phyloP scores from a whole-genome alignment of 2,797 vertebrate genomes.

The Catostomus latipinnis region DNA sequence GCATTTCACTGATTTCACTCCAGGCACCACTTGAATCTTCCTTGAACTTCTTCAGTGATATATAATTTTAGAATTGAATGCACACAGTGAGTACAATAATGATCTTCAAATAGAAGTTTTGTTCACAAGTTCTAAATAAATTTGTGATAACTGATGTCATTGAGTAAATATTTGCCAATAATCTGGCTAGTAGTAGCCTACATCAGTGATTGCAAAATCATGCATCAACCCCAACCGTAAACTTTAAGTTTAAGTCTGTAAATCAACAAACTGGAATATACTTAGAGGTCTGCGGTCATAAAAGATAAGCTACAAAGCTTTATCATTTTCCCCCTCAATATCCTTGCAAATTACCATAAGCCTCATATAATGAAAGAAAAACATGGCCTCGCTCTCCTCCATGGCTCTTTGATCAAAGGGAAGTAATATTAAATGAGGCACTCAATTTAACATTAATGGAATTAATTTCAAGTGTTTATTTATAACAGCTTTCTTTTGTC shows the following conservation, averaged over 20 bases:
- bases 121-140: neutral
- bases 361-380: conserved; percentile 58
- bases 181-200: neutral
- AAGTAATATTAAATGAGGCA: conserved; percentile 48
- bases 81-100: neutral
- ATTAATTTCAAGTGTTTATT: conserved; percentile 54
- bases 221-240: neutral
- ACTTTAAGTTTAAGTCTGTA: neutral
- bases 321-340: conserved; percentile 48
- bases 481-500: conserved; percentile 52
- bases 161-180: neutral
- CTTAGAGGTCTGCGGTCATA: conserved; percentile 20
- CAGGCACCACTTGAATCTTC: neutral
- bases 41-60: neutral
- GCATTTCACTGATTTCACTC: conserved; percentile 13
- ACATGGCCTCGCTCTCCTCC: conserved; percentile 39
- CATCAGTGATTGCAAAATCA: neutral
- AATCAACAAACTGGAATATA: conserved; percentile 25
- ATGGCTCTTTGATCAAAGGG: conserved; percentile 53
- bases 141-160: neutral
- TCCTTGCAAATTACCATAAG: conserved; percentile 55
- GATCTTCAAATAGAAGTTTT: neutral
- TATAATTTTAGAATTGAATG: conserved; percentile 5
- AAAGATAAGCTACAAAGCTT: conserved; percentile 35
- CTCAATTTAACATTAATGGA: conserved; percentile 52